phyloP scores from a whole-genome alignment of 2,888 invertebrate species.

The Fragum sueziense region DNA sequence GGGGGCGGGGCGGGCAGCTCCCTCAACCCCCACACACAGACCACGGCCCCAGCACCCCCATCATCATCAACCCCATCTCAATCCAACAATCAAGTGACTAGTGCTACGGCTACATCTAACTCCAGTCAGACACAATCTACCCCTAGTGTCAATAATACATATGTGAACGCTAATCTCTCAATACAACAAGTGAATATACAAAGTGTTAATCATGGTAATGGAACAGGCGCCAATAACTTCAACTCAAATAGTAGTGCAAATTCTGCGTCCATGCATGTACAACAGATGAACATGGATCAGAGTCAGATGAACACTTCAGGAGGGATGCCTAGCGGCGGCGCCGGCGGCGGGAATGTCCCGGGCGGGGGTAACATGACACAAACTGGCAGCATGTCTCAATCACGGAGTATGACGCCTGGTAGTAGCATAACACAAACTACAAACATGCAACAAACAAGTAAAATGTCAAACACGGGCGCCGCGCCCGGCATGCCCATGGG shows the following conservation, averaged over 20 bases:
- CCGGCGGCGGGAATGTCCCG: conserved; percentile 46
- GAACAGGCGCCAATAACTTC: conserved; percentile 35
- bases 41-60: conserved; percentile 3
- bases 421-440: conserved; percentile 45
- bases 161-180: conserved; percentile 84
- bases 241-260: conserved; percentile 13
- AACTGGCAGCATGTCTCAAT: conserved; percentile 59
- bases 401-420: conserved; percentile 57
- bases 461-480: conserved; percentile 23
- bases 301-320: conserved; percentile 57
- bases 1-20: conserved; percentile 14
- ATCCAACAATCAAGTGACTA: conserved; percentile 48
- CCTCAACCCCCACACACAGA: conserved; percentile 26
- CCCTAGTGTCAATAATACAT: conserved; percentile 83
- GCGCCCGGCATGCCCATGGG: conserved; percentile 15
- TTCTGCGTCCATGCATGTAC: conserved; percentile 74
- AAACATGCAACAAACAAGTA: conserved; percentile 36
- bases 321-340: conserved; percentile 46
- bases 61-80: conserved; percentile 32
- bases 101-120: conserved; percentile 42
- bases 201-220: conserved; percentile 74
- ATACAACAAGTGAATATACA: conserved; percentile 84
- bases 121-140: conserved; percentile 66
- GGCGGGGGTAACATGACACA: conserved; percentile 48
- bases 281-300: conserved; percentile 76